Evolutionary conservation across 2,797 vertebrate species (phyloP).

Genomic region (Pogoniulus pusillus): DNA sequence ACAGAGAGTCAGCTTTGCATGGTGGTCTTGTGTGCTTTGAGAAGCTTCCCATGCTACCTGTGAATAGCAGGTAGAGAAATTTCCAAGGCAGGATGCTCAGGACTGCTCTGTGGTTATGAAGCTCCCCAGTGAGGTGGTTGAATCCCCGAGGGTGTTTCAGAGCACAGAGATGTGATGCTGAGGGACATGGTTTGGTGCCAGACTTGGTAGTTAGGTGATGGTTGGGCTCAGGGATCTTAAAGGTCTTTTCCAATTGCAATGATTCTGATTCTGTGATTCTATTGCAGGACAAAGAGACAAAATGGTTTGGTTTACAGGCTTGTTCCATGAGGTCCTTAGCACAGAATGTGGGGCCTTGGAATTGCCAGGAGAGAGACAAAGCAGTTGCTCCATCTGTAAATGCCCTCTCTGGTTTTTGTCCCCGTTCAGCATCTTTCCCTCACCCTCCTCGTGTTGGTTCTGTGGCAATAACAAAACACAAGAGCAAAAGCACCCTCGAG

Average conservation of each 20-base stretch:
- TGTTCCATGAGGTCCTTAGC: neutral
- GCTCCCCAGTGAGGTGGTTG: too few relatives aligned
- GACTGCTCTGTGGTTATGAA: neutral
- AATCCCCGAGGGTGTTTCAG: too few relatives aligned
- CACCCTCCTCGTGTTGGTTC: neutral
- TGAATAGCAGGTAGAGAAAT: neutral
- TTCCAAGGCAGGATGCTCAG: neutral
- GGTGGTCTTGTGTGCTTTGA: neutral
- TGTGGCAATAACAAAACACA: neutral
- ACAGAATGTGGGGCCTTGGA: neutral
- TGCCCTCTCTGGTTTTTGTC: neutral
- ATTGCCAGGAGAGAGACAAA: neutral
- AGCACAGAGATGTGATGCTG: too few relatives aligned
- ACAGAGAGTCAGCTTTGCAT: neutral
- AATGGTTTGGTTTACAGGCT: neutral
- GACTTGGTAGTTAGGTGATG: too few relatives aligned
- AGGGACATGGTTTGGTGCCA: too few relatives aligned
- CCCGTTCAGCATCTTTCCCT: neutral
- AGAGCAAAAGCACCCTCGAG: conserved; percentile 19
- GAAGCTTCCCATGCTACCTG: neutral
- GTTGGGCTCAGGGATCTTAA: too few relatives aligned
- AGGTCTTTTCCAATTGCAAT: too few relatives aligned
- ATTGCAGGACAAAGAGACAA: neutral
- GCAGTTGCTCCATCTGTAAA: neutral
- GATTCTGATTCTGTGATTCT: too few relatives aligned